Base-by-base conservation (phyloP, 2,113 vertebrate genomes). In the Crypturellus undulatus region DNA sequence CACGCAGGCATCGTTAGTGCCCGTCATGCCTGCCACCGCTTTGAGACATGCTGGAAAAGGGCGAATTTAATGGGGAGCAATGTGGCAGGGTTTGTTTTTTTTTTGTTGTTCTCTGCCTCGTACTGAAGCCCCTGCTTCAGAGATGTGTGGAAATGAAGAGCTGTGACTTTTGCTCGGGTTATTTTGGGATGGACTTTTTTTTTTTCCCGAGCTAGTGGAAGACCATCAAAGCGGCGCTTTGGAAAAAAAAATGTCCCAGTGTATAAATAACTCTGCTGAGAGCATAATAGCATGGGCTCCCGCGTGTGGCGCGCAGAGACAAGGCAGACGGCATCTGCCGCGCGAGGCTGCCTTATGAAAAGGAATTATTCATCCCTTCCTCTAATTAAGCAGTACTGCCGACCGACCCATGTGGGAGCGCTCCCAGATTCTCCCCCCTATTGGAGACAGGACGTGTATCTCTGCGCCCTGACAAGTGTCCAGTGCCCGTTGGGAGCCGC, bases 181-280 rank as follows among this genome's bases (percentile, higher is more conserved):
- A 96, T 97, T 97, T 97, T 95, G 91, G 89, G 95, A 96, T 95
- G 96, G 97, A 97, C 96, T 97, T 96, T 92, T 96, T 97, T 96
- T 96, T 96, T 92, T 92, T 92, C 94, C 94, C 26, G 21, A 92
- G 94, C 94, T 71, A 79, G 97, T 97, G 96, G 96, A 97, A 97
- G 97, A 96, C 96, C 97, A 97, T 97, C 97, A 97, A 97, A 97
- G 96, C 94, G n/a, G 88, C 73, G 51, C 97, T 97, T 96, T 97
- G 96, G 49, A 49, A 49, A 49, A 49, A 49, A 96, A 97, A 95
- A 95, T 97, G 95, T 97, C 97, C 96, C 94, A 76, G 92, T 92
- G 94, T 97, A 97, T 97, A 97, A 97, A 97, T 97, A 97, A 96
- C 96, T 97, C 90, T 96, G 96, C 95, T 91, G 96, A 94, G 94